phyloP scores from a whole-genome alignment of 2,888 invertebrate species.

The Nycteola revayana region DNA sequence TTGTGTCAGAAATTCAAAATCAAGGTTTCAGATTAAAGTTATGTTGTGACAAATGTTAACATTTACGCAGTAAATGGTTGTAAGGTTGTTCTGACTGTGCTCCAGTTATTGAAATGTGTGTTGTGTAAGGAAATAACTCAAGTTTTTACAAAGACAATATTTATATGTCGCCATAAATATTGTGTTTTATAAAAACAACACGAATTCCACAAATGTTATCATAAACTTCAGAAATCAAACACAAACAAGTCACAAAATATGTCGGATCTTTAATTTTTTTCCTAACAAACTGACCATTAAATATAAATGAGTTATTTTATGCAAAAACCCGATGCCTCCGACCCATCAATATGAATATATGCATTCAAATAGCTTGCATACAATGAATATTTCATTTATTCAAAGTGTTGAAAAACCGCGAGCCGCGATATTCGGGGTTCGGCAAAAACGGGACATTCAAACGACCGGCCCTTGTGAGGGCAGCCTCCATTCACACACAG shows the following conservation, averaged over 20 bases:
- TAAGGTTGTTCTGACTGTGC: no score
- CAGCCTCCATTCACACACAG: constrained; percentile 20
- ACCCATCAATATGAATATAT: constrained; percentile 33
- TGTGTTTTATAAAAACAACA: no score
- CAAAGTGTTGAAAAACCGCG: constrained; percentile 53
- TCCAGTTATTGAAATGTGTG: no score
- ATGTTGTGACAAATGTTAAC: no score
- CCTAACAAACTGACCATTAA: constrained; percentile 10
- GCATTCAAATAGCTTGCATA: constrained; percentile 35
- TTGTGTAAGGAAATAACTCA: no score
- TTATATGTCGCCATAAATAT: no score
- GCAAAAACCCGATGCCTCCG: constrained; percentile 30
- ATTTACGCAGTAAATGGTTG: no score
- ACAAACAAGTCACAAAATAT: not conserved
- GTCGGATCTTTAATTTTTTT: constrained; percentile 2
- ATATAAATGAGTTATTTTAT: constrained; percentile 27
- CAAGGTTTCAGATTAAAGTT: no score
- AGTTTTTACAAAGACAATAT: no score
- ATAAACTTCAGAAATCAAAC: no score
- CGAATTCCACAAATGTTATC: no score
- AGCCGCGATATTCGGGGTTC: constrained; percentile 7
- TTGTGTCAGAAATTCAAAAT: no score
- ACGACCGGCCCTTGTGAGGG: constrained; percentile 44
- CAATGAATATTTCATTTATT: constrained; percentile 71
- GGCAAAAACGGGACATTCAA: constrained; percentile 51